Conservation (phyloP, 2,113 vertebrate species). For the Gymnocephalus cernua region DNA sequence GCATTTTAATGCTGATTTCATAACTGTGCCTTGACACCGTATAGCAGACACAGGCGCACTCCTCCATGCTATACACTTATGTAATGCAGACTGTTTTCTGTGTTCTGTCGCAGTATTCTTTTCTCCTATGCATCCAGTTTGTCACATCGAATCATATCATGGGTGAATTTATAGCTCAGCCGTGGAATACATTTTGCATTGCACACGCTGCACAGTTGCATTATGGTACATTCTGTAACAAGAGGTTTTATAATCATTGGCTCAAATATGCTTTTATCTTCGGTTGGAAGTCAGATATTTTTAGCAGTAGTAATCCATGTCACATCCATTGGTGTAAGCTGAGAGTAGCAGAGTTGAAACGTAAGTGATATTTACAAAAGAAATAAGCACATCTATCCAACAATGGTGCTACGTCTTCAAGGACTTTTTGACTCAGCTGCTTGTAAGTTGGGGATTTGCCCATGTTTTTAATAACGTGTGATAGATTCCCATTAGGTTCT, state of each 20-base stretch:
- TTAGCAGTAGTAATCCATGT: conserved; percentile 4
- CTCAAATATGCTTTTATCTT: conserved; percentile 26
- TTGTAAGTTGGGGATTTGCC: conserved; percentile 3
- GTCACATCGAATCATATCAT: conserved; percentile 73
- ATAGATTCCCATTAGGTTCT: background rate
- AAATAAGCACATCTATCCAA: background rate
- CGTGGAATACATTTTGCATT: conserved; percentile 39
- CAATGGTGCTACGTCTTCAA: background rate
- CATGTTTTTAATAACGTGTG: conserved; percentile 9
- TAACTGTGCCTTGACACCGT: conserved; percentile 68
- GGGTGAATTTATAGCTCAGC: conserved; percentile 63
- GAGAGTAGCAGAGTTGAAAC: background rate
- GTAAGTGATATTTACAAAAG: background rate
- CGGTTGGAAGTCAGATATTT: conserved; percentile 24
- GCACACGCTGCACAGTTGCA: conserved; percentile 28
- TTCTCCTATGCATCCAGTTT: conserved; percentile 61
- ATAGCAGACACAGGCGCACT: conserved; percentile 56
- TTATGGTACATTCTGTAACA: conserved; percentile 41
- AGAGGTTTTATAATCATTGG: conserved; percentile 39
- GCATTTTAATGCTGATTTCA: conserved; percentile 76
- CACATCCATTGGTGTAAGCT: background rate
- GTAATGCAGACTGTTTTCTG: conserved; percentile 73
- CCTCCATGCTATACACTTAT: conserved; percentile 68
- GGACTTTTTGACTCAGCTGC: background rate
- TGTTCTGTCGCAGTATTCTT: conserved; percentile 52